These are phyloP conservation scores for Galaxea fascicularis DNA, from an alignment of 92 coral and sea anemone species.

Conservation along the genomic window DNA sequence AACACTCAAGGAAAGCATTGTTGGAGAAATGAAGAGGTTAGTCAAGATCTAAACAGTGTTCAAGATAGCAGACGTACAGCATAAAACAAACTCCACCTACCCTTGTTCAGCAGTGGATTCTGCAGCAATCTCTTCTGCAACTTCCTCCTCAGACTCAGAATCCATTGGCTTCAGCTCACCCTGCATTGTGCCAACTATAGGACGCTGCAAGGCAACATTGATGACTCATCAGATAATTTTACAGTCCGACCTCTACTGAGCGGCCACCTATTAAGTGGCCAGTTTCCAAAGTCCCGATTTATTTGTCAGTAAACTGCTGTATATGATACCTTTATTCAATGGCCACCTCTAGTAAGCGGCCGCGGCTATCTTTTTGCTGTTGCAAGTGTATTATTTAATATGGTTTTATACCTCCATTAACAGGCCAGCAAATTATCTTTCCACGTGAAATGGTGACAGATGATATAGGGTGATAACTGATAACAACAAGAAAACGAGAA, in stretches of 20 bases:
- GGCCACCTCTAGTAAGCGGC: slow-evolving; percentile 11
- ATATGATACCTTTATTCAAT: slow-evolving; percentile 8
- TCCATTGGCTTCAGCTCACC: slow-evolving; percentile 97
- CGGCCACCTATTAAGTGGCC: neutral
- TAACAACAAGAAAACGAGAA: slow-evolving; percentile 42
- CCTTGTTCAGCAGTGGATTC: slow-evolving; percentile 53
- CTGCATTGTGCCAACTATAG: slow-evolving; percentile 90
- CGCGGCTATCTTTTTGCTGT: slow-evolving; percentile 31
- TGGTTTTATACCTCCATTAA: slow-evolving; percentile 31
- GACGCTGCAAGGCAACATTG: slow-evolving; percentile 44
- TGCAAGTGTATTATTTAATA: slow-evolving; percentile 27
- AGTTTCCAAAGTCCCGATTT: too few relatives aligned
- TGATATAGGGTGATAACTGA: slow-evolving; percentile 48
- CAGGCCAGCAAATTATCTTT: slow-evolving; percentile 39
- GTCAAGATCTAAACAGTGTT: too few relatives aligned
- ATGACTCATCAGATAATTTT: too few relatives aligned
- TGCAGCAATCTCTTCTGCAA: slow-evolving; percentile 47
- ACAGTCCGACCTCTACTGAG: too few relatives aligned
- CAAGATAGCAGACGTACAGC: neutral
- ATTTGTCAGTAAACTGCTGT: too few relatives aligned
- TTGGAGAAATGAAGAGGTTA: too few relatives aligned
- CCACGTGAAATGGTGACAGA: slow-evolving; percentile 44
- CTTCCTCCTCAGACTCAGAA: slow-evolving; percentile 78
- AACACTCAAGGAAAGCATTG: too few relatives aligned
- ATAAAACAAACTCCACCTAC: slow-evolving; percentile 11